A percentile compares a stretch with the other conserved stretches of the same genome.
Evolutionary conservation across 2,888 invertebrate species (phyloP).

Genomic region (Erebia ligea): DNA sequence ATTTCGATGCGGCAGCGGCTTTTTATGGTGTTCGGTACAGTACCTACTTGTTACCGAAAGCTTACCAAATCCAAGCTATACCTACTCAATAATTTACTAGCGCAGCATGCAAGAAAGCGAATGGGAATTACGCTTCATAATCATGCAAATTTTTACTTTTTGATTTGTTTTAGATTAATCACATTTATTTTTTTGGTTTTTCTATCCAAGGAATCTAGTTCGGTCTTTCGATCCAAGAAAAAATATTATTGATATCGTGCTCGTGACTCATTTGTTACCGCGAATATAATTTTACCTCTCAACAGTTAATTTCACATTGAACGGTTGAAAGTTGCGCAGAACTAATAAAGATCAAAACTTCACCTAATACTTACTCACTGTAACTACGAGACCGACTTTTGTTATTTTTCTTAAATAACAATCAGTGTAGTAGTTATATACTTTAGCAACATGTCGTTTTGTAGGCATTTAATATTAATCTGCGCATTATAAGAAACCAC

Average conservation of each 20-base stretch:
- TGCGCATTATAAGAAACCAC: slow-evolving; percentile 42
- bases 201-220: too few species aligned
- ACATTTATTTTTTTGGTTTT: too few species aligned
- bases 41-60: neutral
- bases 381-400: slow-evolving; percentile 19
- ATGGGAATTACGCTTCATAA: too few species aligned
- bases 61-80: too few species aligned
- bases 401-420: neutral
- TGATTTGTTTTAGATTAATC: too few species aligned
- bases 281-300: slow-evolving; percentile 64
- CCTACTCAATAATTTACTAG: too few species aligned
- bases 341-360: slow-evolving; percentile 24
- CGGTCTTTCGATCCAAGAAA: too few species aligned
- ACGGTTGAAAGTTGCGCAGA: slow-evolving; percentile 39
- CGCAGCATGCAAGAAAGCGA: too few species aligned
- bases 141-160: too few species aligned
- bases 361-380: neutral
- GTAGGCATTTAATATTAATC: neutral
- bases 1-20: too few species aligned
- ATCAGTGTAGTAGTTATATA: slow-evolving; percentile 22
- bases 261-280: slow-evolving; percentile 70
- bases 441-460: neutral
- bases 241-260: slow-evolving; percentile 63
- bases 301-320: slow-evolving; percentile 71
- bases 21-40: neutral